A percentile compares a stretch with the other conserved stretches of the same genome.
Conservation (phyloP, 2,113 vertebrate species). For the Scopus umbretta region DNA sequence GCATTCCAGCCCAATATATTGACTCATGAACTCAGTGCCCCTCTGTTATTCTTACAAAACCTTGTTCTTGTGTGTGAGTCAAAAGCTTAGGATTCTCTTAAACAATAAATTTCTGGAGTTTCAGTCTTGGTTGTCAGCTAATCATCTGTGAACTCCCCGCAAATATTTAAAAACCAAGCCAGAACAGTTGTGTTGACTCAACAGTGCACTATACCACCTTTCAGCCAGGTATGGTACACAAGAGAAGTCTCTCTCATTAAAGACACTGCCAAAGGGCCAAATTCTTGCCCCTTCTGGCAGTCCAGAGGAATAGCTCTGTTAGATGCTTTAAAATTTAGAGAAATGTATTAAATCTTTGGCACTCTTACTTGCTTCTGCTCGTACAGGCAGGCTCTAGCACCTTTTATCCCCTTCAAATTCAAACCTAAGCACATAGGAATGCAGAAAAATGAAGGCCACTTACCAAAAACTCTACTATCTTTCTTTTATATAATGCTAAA, state of each 20-base stretch:
- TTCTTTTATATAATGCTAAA: neutral
- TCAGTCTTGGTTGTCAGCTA: neutral
- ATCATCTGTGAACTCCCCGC: neutral
- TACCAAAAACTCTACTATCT: neutral
- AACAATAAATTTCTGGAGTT: neutral
- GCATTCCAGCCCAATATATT: neutral
- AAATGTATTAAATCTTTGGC: neutral
- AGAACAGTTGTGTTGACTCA: constrained; percentile 12
- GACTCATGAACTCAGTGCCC: neutral
- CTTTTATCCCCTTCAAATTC: neutral
- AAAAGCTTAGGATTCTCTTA: neutral
- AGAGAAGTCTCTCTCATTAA: neutral
- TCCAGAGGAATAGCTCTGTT: neutral
- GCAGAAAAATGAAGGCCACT: neutral
- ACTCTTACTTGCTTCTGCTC: neutral
- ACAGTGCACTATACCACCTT: neutral
- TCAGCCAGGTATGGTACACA: neutral
- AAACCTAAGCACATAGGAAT: neutral
- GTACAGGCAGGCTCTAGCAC: neutral
- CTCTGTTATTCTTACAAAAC: neutral
- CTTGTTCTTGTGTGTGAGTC: neutral
- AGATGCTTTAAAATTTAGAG: neutral
- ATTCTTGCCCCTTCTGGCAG: neutral
- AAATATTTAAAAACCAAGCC: constrained; percentile 37
- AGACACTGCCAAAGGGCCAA: neutral